A percentile compares a stretch with the other conserved stretches of the same genome.
These are phyloP conservation scores for Achroia grisella DNA, from an alignment of 1,140 invertebrate genomes.

Conservation along the genomic window DNA sequence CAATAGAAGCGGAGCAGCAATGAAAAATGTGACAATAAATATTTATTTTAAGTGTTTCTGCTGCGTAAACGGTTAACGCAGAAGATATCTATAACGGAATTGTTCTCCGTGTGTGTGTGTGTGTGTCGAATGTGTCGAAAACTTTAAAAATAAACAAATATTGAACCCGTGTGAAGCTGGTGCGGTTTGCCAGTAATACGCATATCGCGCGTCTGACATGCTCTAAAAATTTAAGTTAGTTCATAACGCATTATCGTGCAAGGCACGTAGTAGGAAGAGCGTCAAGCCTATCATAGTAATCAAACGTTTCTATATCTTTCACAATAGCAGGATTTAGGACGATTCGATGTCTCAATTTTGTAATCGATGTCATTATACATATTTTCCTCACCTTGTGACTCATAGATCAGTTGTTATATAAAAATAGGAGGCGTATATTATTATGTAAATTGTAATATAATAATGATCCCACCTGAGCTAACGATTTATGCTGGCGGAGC, in stretches of 20 bases:
- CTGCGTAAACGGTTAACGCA: too few species aligned
- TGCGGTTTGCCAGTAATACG: too few species aligned
- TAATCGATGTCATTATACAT: conserved; percentile 1
- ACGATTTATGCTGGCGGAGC: too few species aligned
- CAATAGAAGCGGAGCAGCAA: too few species aligned
- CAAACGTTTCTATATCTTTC: conserved; percentile 10
- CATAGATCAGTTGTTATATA: not conserved
- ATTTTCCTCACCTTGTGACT: not conserved
- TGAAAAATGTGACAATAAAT: too few species aligned
- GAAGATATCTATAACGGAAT: not conserved
- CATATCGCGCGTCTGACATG: not conserved
- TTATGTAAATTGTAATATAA: not conserved
- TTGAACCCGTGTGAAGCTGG: too few species aligned
- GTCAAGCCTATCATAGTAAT: not conserved
- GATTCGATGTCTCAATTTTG: conserved; percentile 2
- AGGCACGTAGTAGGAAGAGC: conserved; percentile 1
- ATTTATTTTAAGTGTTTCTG: too few species aligned
- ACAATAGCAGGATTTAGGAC: conserved; percentile 17
- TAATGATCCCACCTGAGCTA: too few species aligned
- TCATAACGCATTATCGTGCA: not conserved
- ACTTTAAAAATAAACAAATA: too few species aligned
- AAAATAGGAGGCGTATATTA: not conserved
- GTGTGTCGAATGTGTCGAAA: not conserved
- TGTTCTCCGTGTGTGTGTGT: not conserved
- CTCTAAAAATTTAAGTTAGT: not conserved